A percentile compares a stretch with the other conserved stretches of the same genome.
phyloP scores from a whole-genome alignment of 2,797 vertebrate species.

The Malacoctenus gilli region DNA sequence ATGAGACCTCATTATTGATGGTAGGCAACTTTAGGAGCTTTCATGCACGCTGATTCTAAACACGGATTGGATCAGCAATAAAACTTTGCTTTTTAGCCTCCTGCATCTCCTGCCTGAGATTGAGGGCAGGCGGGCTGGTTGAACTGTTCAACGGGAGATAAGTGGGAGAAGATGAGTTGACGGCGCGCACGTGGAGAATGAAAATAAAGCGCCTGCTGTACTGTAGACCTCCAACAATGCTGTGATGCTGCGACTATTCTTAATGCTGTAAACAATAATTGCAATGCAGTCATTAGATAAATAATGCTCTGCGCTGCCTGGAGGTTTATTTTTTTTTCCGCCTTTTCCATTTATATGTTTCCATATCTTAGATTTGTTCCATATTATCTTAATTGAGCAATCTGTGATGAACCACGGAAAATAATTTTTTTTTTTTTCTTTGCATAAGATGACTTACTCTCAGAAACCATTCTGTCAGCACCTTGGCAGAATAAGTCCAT shows the following conservation, averaged over 20 bases:
- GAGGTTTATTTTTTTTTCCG: slow-evolving; percentile 47
- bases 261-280: slow-evolving; percentile 44
- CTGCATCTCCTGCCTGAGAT: slow-evolving; percentile 62
- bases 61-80: slow-evolving; percentile 79
- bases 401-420: slow-evolving; percentile 73
- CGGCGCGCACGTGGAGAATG: slow-evolving; percentile 41
- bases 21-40: slow-evolving; percentile 85
- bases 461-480: slow-evolving; percentile 81
- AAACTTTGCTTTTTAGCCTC: slow-evolving; percentile 75
- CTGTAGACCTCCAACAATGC: slow-evolving; percentile 14
- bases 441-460: slow-evolving; percentile 66
- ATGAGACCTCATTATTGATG: slow-evolving; percentile 96
- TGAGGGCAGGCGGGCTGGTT: slow-evolving; percentile 68
- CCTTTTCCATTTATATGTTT: slow-evolving; percentile 60
- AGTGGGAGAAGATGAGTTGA: slow-evolving; percentile 68
- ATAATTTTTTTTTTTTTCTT: slow-evolving; percentile 68
- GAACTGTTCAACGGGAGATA: slow-evolving; percentile 68
- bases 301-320: slow-evolving; percentile 43
- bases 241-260: slow-evolving; percentile 26
- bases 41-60: slow-evolving; percentile 78
- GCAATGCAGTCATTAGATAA: slow-evolving; percentile 55
- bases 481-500: slow-evolving; percentile 68
- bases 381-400: slow-evolving; percentile 77
- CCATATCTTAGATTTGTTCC: slow-evolving; percentile 62
- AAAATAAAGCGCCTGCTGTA: slow-evolving; percentile 37